Percentiles rank a stretch among this genome's conserved stretches.
These are phyloP conservation scores for Scolopax mira DNA, from an alignment of 2,113 vertebrate genomes.

Conservation along the genomic window DNA sequence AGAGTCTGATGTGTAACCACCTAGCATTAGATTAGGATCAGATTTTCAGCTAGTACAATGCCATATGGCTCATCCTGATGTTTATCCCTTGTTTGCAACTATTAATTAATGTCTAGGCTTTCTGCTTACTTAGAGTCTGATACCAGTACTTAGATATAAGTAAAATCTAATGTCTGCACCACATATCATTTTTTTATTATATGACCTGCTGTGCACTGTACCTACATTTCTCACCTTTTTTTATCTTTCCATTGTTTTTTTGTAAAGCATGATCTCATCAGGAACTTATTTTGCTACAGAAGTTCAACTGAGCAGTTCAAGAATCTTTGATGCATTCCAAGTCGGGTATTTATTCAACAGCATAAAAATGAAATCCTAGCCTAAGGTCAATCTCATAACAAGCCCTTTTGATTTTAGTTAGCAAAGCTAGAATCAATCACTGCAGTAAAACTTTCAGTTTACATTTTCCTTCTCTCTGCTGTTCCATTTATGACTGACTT, in stretches of 20 bases:
- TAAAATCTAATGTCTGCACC: background rate
- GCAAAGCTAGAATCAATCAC: slow-evolving; percentile 8
- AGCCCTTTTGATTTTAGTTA: slow-evolving; percentile 36
- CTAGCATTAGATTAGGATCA: background rate
- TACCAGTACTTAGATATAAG: background rate
- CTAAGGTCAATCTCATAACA: background rate
- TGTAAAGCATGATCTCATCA: background rate
- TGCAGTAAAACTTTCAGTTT: slow-evolving; percentile 24
- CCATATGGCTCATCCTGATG: background rate
- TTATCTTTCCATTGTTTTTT: background rate
- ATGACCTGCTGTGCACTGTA: background rate
- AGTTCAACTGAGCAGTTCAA: slow-evolving; percentile 1
- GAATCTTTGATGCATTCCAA: background rate
- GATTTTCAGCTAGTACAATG: background rate
- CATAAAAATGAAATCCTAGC: slow-evolving; percentile 26
- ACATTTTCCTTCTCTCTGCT: background rate
- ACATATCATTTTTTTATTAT: background rate
- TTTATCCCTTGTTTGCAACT: background rate
- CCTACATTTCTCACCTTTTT: background rate
- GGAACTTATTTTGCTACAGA: slow-evolving; percentile 2
- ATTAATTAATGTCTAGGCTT: background rate
- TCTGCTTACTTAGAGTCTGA: background rate
- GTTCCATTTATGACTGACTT: background rate
- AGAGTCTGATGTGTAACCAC: background rate
- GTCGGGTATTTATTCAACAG: slow-evolving; percentile 18